Base-by-base conservation (phyloP, 2,888 invertebrate species). In the Byasa hedistus region DNA sequence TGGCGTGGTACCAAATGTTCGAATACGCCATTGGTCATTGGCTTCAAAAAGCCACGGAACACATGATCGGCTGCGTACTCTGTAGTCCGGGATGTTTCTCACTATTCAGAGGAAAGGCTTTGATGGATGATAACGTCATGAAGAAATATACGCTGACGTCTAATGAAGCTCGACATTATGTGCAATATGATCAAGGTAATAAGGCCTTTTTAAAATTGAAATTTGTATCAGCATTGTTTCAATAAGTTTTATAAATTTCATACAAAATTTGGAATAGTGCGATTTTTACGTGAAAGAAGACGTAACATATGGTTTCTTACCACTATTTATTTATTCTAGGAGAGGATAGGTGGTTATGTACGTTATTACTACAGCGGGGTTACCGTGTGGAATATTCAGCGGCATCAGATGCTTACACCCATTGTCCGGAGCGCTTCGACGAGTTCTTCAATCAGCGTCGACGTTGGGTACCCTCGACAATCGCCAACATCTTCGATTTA, bases 11-110 rank as follows among this genome's bases (percentile, higher is more conserved):
- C 86, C 99, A 99, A 87, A 95, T 98, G 93, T 99, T 99, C 89
- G 99, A 99, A 89, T 99, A 99, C 86, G 99, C 99, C 57, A 98
- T 99, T 81, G 99, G 99, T 79, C 99, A 99, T 95, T 99, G 99
- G 99, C 96, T 99, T 79, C 99, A 99, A 93, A 99, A 99, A 90
- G 99, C 99, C 51, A 99, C 99, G 1, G 99, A 99, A 85, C 99
- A 99, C 86, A 99, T 99, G 96, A 98, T 99, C 82, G 99, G 99
- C 61, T 99, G 99, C 88, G 99, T 99, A 78, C 96, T 99, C 78
- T 99, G 99, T 95, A 98, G 98, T 87, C 99, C 99, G 32, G 99
- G 99, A 67, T 98, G 98, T 85, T 99, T 99, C 92, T 98, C 98
- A 0, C 94, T 99, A 44, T 99, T 99, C 92, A 94, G 99, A 85